Evolutionary conservation across 2,797 vertebrate genomes (phyloP).

Genomic region (Tiaroga cobitis): DNA sequence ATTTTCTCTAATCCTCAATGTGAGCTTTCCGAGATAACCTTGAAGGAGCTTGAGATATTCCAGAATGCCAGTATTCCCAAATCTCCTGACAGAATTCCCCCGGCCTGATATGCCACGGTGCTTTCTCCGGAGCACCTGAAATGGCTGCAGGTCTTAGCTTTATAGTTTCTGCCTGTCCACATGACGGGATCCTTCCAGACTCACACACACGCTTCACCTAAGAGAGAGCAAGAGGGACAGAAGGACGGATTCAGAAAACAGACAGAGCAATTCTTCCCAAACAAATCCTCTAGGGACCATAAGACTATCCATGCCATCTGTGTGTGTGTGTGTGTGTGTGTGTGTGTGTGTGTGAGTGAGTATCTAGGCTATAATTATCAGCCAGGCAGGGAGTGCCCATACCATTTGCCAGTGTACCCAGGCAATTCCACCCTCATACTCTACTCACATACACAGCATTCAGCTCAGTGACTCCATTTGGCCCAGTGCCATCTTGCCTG

Average conservation of each 20-base stretch:
- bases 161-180: constrained; percentile 45
- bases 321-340: constrained; percentile 41
- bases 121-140: constrained; percentile 43
- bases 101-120: constrained; percentile 10
- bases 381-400: constrained; percentile 53
- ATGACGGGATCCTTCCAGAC: constrained; percentile 42
- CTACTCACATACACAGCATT: constrained; percentile 37
- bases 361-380: constrained; percentile 57
- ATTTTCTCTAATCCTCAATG: constrained; percentile 32
- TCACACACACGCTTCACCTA: constrained; percentile 32
- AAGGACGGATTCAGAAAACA: constrained; percentile 39
- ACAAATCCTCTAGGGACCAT: constrained; percentile 45
- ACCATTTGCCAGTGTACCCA: constrained; percentile 38
- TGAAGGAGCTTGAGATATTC: constrained; percentile 37
- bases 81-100: constrained; percentile 50
- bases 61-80: constrained; percentile 43
- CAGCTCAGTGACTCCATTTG: constrained; percentile 52
- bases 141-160: constrained; percentile 47
- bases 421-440: constrained; percentile 43
- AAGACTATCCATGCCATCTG: constrained; percentile 47
- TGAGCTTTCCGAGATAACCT: constrained; percentile 41
- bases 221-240: constrained; percentile 27
- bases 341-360: neutral
- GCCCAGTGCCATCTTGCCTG: constrained; percentile 40
- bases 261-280: constrained; percentile 37